Conservation (phyloP, 2,113 vertebrate species). For the Xiphophorus hellerii region DNA sequence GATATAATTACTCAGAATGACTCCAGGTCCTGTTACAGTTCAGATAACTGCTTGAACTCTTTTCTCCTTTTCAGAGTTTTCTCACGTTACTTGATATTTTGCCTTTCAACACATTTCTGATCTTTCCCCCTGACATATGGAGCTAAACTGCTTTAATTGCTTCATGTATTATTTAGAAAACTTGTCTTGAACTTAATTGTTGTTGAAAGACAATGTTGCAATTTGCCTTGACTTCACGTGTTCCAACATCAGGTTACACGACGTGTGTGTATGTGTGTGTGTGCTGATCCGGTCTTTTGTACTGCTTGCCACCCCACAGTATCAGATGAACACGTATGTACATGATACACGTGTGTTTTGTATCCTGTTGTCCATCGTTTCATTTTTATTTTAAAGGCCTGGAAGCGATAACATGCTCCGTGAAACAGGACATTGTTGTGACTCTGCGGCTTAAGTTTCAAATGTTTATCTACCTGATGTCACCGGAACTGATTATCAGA, state of each 20-base stretch:
- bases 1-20: too few species aligned
- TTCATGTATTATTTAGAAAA: not conserved
- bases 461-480: not conserved
- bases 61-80: too few species aligned
- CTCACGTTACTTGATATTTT: not conserved
- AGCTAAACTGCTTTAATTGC: not conserved
- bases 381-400: not conserved
- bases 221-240: not conserved
- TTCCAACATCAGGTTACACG: constrained; percentile 16
- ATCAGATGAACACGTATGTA: constrained; percentile 5
- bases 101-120: not conserved
- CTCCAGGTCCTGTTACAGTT: too few species aligned
- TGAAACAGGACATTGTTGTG: not conserved
- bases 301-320: constrained; percentile 2
- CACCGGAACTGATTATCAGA: not conserved
- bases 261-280: not conserved
- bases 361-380: not conserved
- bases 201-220: not conserved
- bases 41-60: too few species aligned
- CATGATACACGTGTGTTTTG: not conserved
- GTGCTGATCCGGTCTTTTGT: constrained; percentile 9
- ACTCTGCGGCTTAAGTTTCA: not conserved
- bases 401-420: not conserved
- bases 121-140: not conserved
- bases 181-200: not conserved